Evolutionary conservation across 2,797 vertebrate species (phyloP), one percentile per base, ranked within the genome.

Genomic region (Gallinago nigripennis): DNA sequence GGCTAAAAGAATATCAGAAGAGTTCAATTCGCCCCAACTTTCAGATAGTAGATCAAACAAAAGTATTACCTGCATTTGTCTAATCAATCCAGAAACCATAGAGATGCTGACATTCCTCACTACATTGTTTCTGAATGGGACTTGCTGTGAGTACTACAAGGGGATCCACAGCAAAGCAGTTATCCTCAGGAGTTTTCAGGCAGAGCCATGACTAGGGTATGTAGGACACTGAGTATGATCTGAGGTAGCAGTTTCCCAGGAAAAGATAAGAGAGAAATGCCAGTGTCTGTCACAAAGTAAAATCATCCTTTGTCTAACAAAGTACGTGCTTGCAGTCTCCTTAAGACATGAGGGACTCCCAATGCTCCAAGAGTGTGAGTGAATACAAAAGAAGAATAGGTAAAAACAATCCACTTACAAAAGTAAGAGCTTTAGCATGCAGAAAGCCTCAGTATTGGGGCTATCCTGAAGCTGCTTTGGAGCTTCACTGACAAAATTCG

Each of bases 401-500:
- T 56, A 85, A 56, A 14, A 83, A 30, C 43, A 64, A 66, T 54
- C 70, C 43, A 50, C 39, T 46, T 54, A 23, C 5, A 61, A 58
- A 81, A 60, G 7, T 45, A 64, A 68, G 71, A 82, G 37, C 16
- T 83, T 68, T 28, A 73, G 4, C 45, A 45, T 16, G 5, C 45
- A 7, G 45, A 21, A 46, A 46, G 5, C 12, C 6, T 57, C 58
- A 31, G 28, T 61, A 48, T 13, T 61, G 15, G 25, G 33, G 39
- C 50, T 91, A 27, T 50, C 58, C 8, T 18, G 11, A 90, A 90
- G 64, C 18, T 88, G 50, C 73, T 92, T 65, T 75, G 83, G 60
- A 90, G n/a, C 39, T 73, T 77, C 48, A n/a, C 30, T 58, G 18
- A 57, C 51, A 65, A 86, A 50, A 78, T 58, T 56, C 65, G 37